Evolutionary conservation across 1,140 invertebrate genomes (phyloP).

Genomic region (Trachymyrmex septentrionalis): DNA sequence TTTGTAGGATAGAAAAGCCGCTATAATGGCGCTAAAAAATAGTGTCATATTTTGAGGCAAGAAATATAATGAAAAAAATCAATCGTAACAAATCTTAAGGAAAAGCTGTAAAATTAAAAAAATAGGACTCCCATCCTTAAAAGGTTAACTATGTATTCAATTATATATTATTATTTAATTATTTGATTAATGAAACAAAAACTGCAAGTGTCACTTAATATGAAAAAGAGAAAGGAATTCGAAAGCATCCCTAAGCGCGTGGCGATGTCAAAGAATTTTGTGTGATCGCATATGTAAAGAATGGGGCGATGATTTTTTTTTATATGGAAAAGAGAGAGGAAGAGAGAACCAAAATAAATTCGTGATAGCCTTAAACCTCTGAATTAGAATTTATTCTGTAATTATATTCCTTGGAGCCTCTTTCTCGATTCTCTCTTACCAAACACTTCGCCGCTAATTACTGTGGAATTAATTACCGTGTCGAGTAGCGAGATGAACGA

Average conservation of each 20-base stretch:
- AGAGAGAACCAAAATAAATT: conserved; percentile 14
- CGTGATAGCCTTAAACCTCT: conserved; percentile 61
- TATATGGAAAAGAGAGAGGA: neutral
- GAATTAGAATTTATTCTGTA: conserved; percentile 68
- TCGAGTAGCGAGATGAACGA: conserved; percentile 69
- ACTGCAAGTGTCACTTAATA: neutral
- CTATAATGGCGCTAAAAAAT: too few species aligned
- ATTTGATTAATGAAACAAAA: neutral
- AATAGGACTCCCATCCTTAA: too few species aligned
- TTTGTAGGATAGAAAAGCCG: too few species aligned
- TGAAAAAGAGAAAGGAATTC: conserved; percentile 9
- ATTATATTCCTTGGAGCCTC: conserved; percentile 68
- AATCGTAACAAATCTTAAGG: too few species aligned
- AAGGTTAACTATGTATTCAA: too few species aligned
- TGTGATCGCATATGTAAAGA: neutral
- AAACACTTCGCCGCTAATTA: conserved; percentile 69
- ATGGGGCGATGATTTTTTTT: neutral
- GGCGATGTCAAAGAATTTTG: neutral
- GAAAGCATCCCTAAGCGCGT: neutral
- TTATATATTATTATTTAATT: neutral
- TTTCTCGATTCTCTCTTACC: conserved; percentile 11
- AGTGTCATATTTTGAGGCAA: too few species aligned
- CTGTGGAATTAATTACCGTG: conserved; percentile 75
- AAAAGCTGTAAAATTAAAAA: too few species aligned
- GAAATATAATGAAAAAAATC: too few species aligned